Evolutionary conservation across 2,888 invertebrate species (phyloP), one percentile per base, ranked within the genome.

Genomic region (Microctonus brassicae): DNA sequence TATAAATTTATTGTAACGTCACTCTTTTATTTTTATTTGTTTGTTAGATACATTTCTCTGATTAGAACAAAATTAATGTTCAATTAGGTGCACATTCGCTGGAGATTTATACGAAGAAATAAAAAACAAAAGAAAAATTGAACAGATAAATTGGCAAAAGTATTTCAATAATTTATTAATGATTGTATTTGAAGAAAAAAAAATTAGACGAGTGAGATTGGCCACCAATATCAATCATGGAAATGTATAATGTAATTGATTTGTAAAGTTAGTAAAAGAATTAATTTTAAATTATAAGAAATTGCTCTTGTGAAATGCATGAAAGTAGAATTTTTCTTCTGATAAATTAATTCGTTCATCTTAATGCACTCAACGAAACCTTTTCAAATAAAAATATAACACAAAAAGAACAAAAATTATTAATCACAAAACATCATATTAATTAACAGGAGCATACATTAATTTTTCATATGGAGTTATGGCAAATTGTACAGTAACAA

Each of bases 191-290:
- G 60, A 72, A 69, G 70, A 69, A 69, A 20, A 20, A 9, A 47
- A 17, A 47, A 6, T 72, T 71, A 29, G 7, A 29, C 60, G 36
- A 26, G 9, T 26, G 3, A n/a, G 13, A 24, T 55, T 55, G 67
- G 63, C 63, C 47, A 69, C 57, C 71, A 75, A 69, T 67, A 71
- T 75, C 69, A 71, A 68, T 58, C 66, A 71, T 69, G 61, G 22
- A 58, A 65, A 71, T 20, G 33, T 72, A 71, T 53, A 61, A 67
- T 67, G 58, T 57, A 63, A 64, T 42, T 33, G 33, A 20, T 20
- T 47, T 47, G 47, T 47, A 47, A 17, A 47, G 3, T 47, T 17
- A 17, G 17, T 17, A 4, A 6, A 47, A 7, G 17, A 17, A 6
- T 47, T 6, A n/a, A n/a, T 20, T 47, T 47, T 1, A 17, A 20